Conservation (phyloP, 2,888 invertebrate genomes). For the Tenthredo notha region DNA sequence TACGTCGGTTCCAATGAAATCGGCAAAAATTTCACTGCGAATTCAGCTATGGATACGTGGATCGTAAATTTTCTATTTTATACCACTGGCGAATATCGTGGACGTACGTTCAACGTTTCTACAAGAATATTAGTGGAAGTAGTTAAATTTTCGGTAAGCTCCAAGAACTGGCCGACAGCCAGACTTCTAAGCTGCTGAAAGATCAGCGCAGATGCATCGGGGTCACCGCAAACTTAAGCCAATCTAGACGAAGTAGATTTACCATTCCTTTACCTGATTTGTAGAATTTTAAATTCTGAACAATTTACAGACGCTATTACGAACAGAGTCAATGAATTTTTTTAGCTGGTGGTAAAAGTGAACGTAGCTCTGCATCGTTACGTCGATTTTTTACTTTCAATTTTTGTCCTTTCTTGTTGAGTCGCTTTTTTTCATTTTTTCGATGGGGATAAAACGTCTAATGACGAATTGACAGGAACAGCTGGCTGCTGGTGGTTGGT, state of each 20-base stretch:
- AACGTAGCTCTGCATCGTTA: background rate
- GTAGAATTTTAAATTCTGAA: background rate
- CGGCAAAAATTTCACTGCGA: background rate
- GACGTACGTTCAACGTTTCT: constrained; percentile 4
- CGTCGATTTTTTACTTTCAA: background rate
- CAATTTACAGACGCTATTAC: background rate
- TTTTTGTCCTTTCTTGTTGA: background rate
- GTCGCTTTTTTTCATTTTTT: background rate
- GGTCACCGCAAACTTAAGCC: constrained; percentile 41
- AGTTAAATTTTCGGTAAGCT: constrained; percentile 47
- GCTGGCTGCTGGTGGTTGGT: background rate
- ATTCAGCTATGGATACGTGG: background rate
- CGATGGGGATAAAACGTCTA: background rate
- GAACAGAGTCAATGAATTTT: background rate
- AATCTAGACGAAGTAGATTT: background rate
- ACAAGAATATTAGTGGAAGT: constrained; percentile 39
- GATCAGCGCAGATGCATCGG: constrained; percentile 42
- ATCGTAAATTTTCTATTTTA: background rate
- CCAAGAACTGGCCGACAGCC: constrained; percentile 38
- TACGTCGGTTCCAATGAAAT: background rate
- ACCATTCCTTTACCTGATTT: background rate
- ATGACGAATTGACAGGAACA: constrained; percentile 13
- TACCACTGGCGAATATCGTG: background rate
- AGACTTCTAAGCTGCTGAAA: background rate
- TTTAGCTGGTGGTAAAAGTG: background rate